A percentile compares a stretch with the other conserved stretches of the same genome.
phyloP scores from a whole-genome alignment of 2,113 vertebrate genomes.

The Urocolius indicus region DNA sequence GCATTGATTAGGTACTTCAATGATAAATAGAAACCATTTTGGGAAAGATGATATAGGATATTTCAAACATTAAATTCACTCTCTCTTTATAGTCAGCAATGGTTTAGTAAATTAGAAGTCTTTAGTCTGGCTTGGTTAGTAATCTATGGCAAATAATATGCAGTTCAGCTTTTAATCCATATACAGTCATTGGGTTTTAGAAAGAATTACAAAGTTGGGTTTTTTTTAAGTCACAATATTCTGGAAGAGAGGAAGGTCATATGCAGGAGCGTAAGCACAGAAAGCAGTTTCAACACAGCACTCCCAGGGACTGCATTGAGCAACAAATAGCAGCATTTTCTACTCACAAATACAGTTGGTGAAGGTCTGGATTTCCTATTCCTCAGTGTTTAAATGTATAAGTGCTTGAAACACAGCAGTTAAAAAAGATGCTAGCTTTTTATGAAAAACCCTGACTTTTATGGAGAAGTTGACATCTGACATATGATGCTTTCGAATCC shows the following conservation, averaged over 20 bases:
- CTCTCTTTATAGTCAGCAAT: not conserved
- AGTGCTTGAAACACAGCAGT: not conserved
- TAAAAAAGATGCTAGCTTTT: not conserved
- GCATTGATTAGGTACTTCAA: conserved; percentile 52
- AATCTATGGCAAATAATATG: conserved; percentile 45
- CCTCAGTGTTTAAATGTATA: not conserved
- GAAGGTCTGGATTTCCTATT: not conserved
- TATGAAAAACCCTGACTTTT: not conserved
- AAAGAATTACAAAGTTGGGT: not conserved
- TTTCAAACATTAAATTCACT: conserved; percentile 59
- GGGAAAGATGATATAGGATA: conserved; percentile 52
- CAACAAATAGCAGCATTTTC: not conserved
- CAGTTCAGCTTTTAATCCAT: conserved; percentile 11
- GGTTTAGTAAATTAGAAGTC: conserved; percentile 36
- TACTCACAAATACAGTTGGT: not conserved
- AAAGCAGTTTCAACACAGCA: not conserved
- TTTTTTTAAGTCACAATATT: not conserved
- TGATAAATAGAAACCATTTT: conserved; percentile 56
- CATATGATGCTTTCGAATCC: not conserved
- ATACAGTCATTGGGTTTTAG: not conserved
- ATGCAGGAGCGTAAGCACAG: not conserved
- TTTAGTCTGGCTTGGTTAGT: conserved; percentile 35
- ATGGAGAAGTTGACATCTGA: not conserved
- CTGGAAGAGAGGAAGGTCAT: not conserved
- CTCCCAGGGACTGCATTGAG: not conserved